Evolutionary conservation across 2,888 invertebrate genomes (phyloP), one percentile per base, ranked within the genome.

Genomic region (Hypercompe scribonia): DNA sequence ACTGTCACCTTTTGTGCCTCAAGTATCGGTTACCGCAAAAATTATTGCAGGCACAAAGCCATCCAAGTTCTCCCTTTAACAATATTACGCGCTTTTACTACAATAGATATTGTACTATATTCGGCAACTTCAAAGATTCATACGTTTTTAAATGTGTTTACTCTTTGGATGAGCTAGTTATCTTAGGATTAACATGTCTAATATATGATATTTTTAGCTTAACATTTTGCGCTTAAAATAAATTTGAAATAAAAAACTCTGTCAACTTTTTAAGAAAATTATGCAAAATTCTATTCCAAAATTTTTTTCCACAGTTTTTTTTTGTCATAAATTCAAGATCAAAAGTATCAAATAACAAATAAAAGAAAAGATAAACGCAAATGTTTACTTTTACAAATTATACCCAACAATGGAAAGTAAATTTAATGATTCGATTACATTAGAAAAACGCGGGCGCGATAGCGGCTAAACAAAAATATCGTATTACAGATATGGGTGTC

Each of bases 11-110:
- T 91, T 95, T 94, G 93, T 94, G 77, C 76, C 54, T 84, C 89
- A 88, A 91, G 94, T 94, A 95, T 95, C 95, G 90, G 84, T 95
- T 94, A 95, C 95, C 95, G 92, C 95, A 95, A 89, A 95, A 94
- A 95, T 94, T 94, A 94, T 70, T 94, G 91, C 89, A 88, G 80
- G 71, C 31, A 94, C 93, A 94, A 94, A 92, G 86, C 88, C 80
- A 77, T 82, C 85, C 84, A 88, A 93, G 90, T 89, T 93, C 92
- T 94, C 93, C 91, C 93, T 95, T 94, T 94, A 94, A 94, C 94
- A 88, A 94, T 94, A 94, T 95, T 94, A 95, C 91, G 88, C 90
- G 79, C 74, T 68, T 34, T 65, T 58, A 63, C 70, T 73, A 82
- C 82, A 81, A 85, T 84, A 81, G 78, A 87, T 89, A 86, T 90